A percentile compares a stretch with the other conserved stretches of the same genome.
Evolutionary conservation across 1,140 invertebrate genomes (phyloP).

Genomic region (Penaeus indicus): DNA sequence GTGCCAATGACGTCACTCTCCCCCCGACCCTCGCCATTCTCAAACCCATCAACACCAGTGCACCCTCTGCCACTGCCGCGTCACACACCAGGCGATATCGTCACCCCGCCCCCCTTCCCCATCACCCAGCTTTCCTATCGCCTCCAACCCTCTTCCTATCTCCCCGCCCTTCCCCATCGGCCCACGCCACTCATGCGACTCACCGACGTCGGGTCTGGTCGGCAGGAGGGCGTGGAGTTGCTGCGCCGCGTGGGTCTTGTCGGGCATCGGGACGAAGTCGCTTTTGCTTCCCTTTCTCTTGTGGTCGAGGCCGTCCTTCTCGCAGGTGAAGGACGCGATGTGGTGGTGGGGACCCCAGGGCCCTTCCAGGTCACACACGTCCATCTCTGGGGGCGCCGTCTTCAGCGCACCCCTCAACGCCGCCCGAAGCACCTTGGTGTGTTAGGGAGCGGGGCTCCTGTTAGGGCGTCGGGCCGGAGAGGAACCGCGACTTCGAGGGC

Average conservation of each 20-base stretch:
- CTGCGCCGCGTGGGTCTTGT: slow-evolving; percentile 72
- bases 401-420: slow-evolving; percentile 51
- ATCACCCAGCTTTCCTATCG: too few species aligned
- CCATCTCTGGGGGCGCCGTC: slow-evolving; percentile 56
- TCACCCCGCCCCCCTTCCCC: too few species aligned
- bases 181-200: slow-evolving; percentile 66
- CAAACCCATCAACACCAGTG: too few species aligned
- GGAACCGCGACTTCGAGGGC: neutral
- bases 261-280: slow-evolving; percentile 55
- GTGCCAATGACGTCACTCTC: too few species aligned
- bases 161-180: neutral
- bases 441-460: neutral
- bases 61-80: too few species aligned
- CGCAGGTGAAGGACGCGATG: slow-evolving; percentile 20
- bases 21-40: too few species aligned
- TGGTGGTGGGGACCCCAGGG: slow-evolving; percentile 45
- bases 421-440: slow-evolving; percentile 50
- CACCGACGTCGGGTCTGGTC: slow-evolving; percentile 74
- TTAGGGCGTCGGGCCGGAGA: neutral
- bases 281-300: neutral
- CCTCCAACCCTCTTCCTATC: too few species aligned
- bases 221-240: slow-evolving; percentile 73
- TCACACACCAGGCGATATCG: too few species aligned
- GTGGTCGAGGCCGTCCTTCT: slow-evolving; percentile 6
- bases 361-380: slow-evolving; percentile 38